Evolutionary conservation across 2,888 invertebrate genomes (phyloP), one percentile per base, ranked within the genome.

Genomic region (Rhagium mordax): DNA sequence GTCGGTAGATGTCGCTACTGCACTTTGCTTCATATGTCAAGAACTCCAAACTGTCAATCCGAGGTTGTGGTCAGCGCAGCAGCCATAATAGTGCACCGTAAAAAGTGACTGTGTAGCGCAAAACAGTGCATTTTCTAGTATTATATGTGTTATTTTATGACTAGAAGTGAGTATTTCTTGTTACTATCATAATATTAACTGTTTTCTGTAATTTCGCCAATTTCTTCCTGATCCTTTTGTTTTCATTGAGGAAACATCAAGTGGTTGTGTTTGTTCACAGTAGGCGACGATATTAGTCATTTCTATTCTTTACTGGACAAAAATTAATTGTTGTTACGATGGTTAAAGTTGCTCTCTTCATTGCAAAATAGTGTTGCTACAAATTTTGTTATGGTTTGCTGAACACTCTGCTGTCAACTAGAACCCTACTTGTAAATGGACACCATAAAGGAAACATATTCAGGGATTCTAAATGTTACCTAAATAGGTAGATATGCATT

Each of bases 41-140:
- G 27, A 66, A 49, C 62, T 62, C 27, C 21, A 24, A 62, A 48
- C 20, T 41, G 27, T 51, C 29, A 29, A 41, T 16, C 20, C 27
- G 48, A 15, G 16, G 48, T 18, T 33, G 47, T 27, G 33, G 66
- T 65, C 41, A 64, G 67, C 21, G 27, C 24, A 70, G 66, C 59
- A 60, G 71, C 66, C 71, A 70, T 70, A 70, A 70, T 70, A 64
- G 71, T 55, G 41, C 20, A 41, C 47, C 60, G 48, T 59, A 59
- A 60, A 60, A 60, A 71, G 59, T 70, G 55, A 70, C 27, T 65
- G 21, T 51, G 20, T 64, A 64, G 70, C n/a, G n/a, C n/a, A 55
- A 66, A 66, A 41, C 55, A 66, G 66, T 53, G 41, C 21, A 41
- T 41, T 55, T 55, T 24, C 16, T 15, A 33, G 18, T 16, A 13